These are phyloP conservation scores for Uropsilus gracilis DNA, from an alignment of 2,113 vertebrate species.

Conservation along the genomic window DNA sequence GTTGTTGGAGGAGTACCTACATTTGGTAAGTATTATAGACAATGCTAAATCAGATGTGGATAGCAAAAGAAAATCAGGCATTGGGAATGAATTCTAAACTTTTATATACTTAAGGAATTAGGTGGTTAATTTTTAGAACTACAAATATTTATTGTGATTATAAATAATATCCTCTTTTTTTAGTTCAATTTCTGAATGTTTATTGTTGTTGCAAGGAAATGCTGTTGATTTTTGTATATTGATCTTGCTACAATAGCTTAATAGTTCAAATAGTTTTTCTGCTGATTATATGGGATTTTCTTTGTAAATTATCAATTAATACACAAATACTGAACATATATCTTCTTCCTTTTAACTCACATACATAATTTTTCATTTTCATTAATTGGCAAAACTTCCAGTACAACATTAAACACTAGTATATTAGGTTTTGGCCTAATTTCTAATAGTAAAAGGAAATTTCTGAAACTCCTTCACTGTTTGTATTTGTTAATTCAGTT, in stretches of 20 bases:
- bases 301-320: conserved; percentile 43
- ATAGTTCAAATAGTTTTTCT: conserved; percentile 12
- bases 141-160: neutral
- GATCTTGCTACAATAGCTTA: neutral
- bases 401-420: neutral
- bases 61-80: neutral
- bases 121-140: neutral
- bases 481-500: neutral
- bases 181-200: conserved; percentile 26
- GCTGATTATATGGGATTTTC: neutral
- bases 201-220: neutral
- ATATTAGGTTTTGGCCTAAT: neutral
- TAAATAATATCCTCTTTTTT: conserved; percentile 30
- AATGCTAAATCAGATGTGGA: neutral
- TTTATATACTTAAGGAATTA: neutral
- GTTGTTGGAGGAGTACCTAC: neutral
- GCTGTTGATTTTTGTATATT: no score
- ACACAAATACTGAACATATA: neutral
- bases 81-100: neutral
- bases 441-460: neutral
- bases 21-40: neutral
- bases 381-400: neutral
- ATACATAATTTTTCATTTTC: neutral
- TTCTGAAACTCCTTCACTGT: neutral
- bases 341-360: conserved; percentile 7